These are phyloP conservation scores for Eueremaeus valkanovi DNA, from an alignment of 2,888 invertebrate species.

Conservation along the genomic window DNA sequence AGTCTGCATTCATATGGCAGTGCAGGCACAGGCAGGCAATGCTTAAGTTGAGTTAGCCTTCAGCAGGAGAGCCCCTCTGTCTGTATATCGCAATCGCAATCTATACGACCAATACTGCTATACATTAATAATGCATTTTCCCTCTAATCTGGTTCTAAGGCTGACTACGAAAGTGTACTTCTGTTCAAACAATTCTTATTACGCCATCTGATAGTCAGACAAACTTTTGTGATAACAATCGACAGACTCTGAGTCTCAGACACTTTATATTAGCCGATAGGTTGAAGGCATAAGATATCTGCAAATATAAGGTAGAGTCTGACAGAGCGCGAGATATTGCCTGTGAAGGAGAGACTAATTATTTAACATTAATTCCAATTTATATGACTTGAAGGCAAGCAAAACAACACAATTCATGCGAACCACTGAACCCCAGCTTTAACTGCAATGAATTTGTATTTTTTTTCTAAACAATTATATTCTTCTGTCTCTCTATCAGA, in stretches of 20 bases:
- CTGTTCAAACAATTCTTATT: background rate
- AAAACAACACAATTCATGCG: background rate
- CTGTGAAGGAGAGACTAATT: background rate
- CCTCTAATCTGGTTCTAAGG: background rate
- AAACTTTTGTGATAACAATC: background rate
- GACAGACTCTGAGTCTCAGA: background rate
- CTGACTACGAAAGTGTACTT: background rate
- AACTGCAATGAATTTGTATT: background rate
- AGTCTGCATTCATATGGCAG: too few species aligned
- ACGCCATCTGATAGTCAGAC: constrained; percentile 4
- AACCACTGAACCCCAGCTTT: background rate
- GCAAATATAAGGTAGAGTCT: too few species aligned
- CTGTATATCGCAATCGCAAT: too few species aligned
- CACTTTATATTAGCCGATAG: too few species aligned
- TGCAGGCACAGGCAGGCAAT: too few species aligned
- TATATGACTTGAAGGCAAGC: background rate
- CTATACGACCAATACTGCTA: too few species aligned
- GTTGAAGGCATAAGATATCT: too few species aligned
- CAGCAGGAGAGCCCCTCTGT: background rate
- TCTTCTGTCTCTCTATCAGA: background rate
- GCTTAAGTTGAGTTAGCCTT: background rate
- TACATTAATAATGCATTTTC: background rate
- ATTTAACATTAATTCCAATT: background rate
- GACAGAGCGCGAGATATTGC: background rate
- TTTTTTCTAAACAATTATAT: background rate